Evolutionary conservation across 2,797 vertebrate species (phyloP).

Genomic region (Typhlichthys subterraneus): DNA sequence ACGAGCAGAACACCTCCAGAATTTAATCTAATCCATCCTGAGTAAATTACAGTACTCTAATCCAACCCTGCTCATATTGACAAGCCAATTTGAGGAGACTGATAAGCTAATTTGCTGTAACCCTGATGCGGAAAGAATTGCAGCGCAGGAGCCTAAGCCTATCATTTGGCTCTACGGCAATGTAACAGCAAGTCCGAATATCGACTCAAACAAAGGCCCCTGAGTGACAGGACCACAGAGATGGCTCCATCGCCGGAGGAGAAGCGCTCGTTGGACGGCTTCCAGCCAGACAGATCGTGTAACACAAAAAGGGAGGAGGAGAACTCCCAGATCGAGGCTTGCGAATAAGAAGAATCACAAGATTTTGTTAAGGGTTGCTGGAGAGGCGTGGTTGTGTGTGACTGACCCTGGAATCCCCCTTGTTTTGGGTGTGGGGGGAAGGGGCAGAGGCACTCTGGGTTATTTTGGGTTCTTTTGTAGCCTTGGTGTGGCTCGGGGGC

Average conservation of each 20-base stretch:
- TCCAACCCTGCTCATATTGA: slow-evolving; percentile 37
- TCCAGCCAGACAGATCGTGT: slow-evolving; percentile 69
- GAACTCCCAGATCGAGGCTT: slow-evolving; percentile 37
- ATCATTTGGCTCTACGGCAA: slow-evolving; percentile 40
- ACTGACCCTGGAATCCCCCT: slow-evolving; percentile 57
- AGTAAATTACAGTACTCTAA: slow-evolving; percentile 47
- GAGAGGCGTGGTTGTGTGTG: slow-evolving; percentile 51
- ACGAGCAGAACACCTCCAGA: neutral
- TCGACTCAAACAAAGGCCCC: slow-evolving; percentile 66
- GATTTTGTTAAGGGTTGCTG: slow-evolving; percentile 25
- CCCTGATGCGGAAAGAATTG: slow-evolving; percentile 37
- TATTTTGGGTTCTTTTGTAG: no score
- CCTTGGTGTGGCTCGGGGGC: no score
- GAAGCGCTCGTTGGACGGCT: slow-evolving; percentile 57
- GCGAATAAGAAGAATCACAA: slow-evolving; percentile 45
- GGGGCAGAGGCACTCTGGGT: no score
- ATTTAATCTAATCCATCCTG: slow-evolving; percentile 30
- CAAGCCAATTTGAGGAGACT: slow-evolving; percentile 45
- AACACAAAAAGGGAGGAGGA: slow-evolving; percentile 49
- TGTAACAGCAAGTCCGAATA: slow-evolving; percentile 57
- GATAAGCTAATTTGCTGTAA: slow-evolving; percentile 57
- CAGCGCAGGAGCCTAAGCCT: slow-evolving; percentile 44
- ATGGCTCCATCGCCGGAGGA: slow-evolving; percentile 46
- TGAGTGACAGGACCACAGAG: slow-evolving; percentile 68
- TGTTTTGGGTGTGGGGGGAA: slow-evolving; percentile 9